Evolutionary conservation across 2,113 vertebrate genomes (phyloP).

Genomic region (Sturnira hondurensis): DNA sequence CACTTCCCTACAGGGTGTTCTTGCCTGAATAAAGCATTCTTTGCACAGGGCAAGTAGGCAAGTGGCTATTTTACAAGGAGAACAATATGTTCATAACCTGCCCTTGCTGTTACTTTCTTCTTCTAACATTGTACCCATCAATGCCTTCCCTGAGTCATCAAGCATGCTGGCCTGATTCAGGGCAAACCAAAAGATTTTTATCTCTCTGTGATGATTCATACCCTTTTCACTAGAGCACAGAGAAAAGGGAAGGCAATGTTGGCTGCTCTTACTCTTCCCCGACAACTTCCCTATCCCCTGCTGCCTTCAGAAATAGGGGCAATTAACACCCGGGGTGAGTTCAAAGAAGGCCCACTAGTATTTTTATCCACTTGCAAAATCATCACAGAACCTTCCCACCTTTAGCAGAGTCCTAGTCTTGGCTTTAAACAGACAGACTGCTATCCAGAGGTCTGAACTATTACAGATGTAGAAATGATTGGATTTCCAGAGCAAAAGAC

Average conservation of each 20-base stretch:
- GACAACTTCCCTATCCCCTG: constrained; percentile 54
- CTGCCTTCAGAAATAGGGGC: constrained; percentile 64
- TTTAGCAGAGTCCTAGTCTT: constrained; percentile 8
- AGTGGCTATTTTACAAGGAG: constrained; percentile 65
- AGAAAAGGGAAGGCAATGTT: constrained; percentile 45
- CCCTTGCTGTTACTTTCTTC: constrained; percentile 66
- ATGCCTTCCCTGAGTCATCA: constrained; percentile 63
- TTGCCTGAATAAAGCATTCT: constrained; percentile 54
- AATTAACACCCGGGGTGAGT: constrained; percentile 67
- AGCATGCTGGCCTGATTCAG: constrained; percentile 59
- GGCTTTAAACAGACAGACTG: constrained; percentile 23
- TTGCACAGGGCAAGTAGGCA: constrained; percentile 60
- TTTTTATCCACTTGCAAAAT: constrained; percentile 69
- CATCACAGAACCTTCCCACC: constrained; percentile 54
- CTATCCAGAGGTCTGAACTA: constrained; percentile 16
- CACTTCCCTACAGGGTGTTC: constrained; percentile 63
- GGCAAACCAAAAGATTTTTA: constrained; percentile 67
- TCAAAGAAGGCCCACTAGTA: constrained; percentile 60
- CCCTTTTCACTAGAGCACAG: constrained; percentile 42
- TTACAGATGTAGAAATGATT: background rate
- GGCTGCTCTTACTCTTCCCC: constrained; percentile 18
- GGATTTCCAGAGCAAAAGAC: constrained; percentile 10
- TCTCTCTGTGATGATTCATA: constrained; percentile 60
- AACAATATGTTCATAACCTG: constrained; percentile 67
- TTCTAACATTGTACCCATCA: constrained; percentile 64